Evolutionary conservation across 2,797 vertebrate species (phyloP).

Genomic region (Pristis pectinata): DNA sequence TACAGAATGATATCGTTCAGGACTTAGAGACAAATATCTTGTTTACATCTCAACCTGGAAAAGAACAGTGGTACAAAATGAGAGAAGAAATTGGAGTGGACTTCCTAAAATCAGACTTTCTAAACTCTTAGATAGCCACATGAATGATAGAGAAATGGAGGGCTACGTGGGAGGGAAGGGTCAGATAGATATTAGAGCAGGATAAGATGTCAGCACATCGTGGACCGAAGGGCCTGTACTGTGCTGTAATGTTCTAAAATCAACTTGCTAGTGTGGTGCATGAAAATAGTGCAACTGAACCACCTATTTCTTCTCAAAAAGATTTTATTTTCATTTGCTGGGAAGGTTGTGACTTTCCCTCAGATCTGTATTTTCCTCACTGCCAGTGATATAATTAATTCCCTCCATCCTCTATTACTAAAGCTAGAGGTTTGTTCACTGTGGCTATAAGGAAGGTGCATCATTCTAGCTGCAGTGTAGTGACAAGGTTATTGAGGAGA

Average conservation of each 20-base stretch:
- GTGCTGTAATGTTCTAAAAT: too few species aligned
- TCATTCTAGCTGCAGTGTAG: not conserved
- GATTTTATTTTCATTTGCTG: not conserved
- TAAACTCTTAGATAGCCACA: too few species aligned
- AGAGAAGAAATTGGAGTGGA: not conserved
- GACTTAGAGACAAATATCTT: not conserved
- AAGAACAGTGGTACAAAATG: not conserved
- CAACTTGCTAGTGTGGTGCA: not conserved
- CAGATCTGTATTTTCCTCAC: not conserved
- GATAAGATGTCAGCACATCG: too few species aligned
- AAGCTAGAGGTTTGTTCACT: not conserved
- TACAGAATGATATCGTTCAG: not conserved
- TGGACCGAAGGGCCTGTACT: too few species aligned
- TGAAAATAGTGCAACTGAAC: not conserved
- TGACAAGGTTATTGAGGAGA: not conserved
- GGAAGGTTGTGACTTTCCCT: not conserved
- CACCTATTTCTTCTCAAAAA: not conserved
- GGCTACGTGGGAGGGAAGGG: too few species aligned
- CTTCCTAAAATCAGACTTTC: too few species aligned
- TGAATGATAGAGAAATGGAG: too few species aligned
- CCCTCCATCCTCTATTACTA: not conserved
- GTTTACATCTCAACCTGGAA: not conserved
- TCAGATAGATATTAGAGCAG: too few species aligned
- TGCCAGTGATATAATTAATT: not conserved
- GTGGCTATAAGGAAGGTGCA: not conserved